These are phyloP conservation scores for Plemyria rubiginata DNA, from an alignment of 2,888 invertebrate genomes.

Conservation along the genomic window DNA sequence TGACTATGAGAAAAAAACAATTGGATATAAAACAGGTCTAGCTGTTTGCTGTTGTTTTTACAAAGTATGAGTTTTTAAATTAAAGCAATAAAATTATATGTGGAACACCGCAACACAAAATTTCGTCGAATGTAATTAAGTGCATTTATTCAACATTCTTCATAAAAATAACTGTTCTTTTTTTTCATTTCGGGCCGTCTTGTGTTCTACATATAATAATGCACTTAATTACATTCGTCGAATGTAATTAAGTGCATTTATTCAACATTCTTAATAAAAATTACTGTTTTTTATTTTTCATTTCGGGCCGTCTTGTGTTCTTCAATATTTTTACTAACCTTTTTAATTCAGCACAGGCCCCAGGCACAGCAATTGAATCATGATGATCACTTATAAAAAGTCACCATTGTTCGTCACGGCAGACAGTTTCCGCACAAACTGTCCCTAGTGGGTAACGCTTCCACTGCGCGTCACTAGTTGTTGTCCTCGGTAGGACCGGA, in stretches of 20 bases:
- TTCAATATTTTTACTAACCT: slow-evolving; percentile 57
- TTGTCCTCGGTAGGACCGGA: slow-evolving; percentile 46
- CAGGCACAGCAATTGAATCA: slow-evolving; percentile 53
- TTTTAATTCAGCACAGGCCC: slow-evolving; percentile 52
- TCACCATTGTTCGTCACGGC: slow-evolving; percentile 53
- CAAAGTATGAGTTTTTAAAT: too few species aligned
- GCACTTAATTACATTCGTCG: too few species aligned
- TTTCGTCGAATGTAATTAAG: too few species aligned
- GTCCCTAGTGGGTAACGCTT: slow-evolving; percentile 46
- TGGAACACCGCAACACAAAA: neutral
- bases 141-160: neutral
- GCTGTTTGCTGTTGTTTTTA: too few species aligned
- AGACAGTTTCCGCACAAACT: slow-evolving; percentile 55
- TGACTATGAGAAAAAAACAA: too few species aligned
- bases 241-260: neutral
- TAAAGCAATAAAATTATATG: neutral
- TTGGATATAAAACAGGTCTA: too few species aligned
- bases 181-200: neutral
- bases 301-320: neutral
- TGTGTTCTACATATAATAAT: slow-evolving; percentile 14
- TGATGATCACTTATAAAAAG: slow-evolving; percentile 53
- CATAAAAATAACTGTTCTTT: neutral
- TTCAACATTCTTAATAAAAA: neutral
- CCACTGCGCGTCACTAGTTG: slow-evolving; percentile 60
- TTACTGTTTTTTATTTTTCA: slow-evolving; percentile 1